These are phyloP conservation scores for Xiphias gladius DNA, from an alignment of 2,113 vertebrate species.

Conservation along the genomic window DNA sequence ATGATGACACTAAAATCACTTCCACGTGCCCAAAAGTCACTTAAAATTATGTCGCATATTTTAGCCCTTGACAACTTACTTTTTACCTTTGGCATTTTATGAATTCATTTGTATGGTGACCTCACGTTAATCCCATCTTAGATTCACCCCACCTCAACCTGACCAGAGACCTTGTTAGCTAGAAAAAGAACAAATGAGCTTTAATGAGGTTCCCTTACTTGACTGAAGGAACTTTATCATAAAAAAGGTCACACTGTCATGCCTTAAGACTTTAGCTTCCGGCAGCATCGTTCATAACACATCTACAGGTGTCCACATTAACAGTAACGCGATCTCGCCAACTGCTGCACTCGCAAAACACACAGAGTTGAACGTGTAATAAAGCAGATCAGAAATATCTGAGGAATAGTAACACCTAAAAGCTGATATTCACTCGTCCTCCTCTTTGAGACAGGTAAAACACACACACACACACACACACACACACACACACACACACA, in stretches of 20 bases:
- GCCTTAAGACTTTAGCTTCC: not conserved
- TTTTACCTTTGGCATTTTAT: not conserved
- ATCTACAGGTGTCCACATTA: slow-evolving; percentile 38
- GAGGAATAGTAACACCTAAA: not conserved
- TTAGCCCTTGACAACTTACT: not conserved
- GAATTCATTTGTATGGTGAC: not conserved
- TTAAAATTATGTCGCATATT: not conserved
- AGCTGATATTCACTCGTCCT: slow-evolving; percentile 43
- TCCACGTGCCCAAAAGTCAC: not conserved
- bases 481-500: not conserved
- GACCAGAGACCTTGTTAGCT: not conserved
- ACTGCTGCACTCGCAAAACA: not conserved
- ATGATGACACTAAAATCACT: not conserved
- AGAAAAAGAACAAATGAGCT: not conserved
- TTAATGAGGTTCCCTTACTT: not conserved
- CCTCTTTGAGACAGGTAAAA: slow-evolving; percentile 37
- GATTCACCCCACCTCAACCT: not conserved
- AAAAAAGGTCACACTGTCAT: not conserved
- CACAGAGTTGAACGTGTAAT: not conserved
- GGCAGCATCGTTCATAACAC: not conserved
- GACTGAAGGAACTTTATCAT: too few relatives aligned
- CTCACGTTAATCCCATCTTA: not conserved
- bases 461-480: slow-evolving; percentile 1
- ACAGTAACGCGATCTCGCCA: not conserved
- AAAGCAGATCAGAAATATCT: not conserved